Evolutionary conservation across 2,888 invertebrate genomes (phyloP).

Genomic region (Lasioglossum vierecki): DNA sequence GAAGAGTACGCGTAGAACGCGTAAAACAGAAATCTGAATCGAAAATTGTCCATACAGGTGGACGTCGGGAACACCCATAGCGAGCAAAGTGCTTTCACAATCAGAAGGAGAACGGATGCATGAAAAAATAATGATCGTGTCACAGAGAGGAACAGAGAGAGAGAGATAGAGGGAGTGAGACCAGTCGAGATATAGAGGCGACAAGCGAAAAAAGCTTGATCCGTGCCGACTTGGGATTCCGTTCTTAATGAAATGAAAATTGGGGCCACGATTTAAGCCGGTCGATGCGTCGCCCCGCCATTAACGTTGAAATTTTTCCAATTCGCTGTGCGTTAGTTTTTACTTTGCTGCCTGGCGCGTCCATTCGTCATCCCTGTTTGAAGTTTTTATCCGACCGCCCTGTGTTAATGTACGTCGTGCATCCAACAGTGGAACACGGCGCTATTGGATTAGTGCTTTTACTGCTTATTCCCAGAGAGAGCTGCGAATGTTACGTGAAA

Average conservation of each 20-base stretch:
- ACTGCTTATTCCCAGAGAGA: conserved; percentile 62
- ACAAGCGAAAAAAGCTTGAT: conserved; percentile 18
- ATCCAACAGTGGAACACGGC: conserved; percentile 75
- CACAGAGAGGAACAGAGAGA: not conserved
- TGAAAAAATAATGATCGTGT: conserved; percentile 64
- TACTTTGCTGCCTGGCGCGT: conserved; percentile 39
- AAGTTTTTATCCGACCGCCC: conserved; percentile 60
- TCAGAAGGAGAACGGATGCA: conserved; percentile 54
- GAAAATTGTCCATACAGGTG: not conserved
- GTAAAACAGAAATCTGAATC: not conserved
- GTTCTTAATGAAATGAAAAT: conserved; percentile 73
- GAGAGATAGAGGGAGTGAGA: not conserved
- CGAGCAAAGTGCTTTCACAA: conserved; percentile 39
- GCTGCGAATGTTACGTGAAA: conserved; percentile 6
- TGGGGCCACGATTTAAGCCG: conserved; percentile 59
- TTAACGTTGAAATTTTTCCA: conserved; percentile 65
- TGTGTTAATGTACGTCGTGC: conserved; percentile 68
- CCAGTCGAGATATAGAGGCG: not conserved
- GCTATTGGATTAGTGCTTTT: conserved; percentile 74
- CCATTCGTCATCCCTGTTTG: conserved; percentile 52
- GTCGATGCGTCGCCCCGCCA: conserved; percentile 70
- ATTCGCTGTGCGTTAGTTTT: conserved; percentile 49
- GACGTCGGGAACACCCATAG: conserved; percentile 8
- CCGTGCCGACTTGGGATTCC: conserved; percentile 33
- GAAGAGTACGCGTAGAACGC: not conserved